A percentile compares a stretch with the other conserved stretches of the same genome.
Evolutionary conservation across 1,140 invertebrate genomes (phyloP).

Genomic region (Trichoplusia ni): DNA sequence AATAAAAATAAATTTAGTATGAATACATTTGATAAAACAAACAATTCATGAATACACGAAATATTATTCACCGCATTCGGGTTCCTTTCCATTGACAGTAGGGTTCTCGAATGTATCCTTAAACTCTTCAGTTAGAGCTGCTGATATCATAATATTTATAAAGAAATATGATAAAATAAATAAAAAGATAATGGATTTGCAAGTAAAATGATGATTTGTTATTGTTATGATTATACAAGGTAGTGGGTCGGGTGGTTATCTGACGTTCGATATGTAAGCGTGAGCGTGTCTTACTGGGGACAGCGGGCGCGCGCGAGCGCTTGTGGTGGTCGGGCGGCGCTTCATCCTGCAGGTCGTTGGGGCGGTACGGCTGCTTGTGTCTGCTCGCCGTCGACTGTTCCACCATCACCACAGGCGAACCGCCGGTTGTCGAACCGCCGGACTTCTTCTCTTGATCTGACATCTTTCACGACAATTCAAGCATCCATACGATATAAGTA

Average conservation of each 20-base stretch:
- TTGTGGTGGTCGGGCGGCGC: conserved; percentile 52
- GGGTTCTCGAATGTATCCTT: conserved; percentile 44
- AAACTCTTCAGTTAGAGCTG: conserved; percentile 58
- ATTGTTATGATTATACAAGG: too few relatives aligned
- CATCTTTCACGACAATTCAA: conserved; percentile 60
- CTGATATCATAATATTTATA: not conserved
- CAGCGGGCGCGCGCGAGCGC: conserved; percentile 52
- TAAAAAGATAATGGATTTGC: conserved; percentile 5
- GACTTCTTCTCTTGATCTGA: conserved; percentile 65
- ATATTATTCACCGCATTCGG: conserved; percentile 40
- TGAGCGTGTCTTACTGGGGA: conserved; percentile 53
- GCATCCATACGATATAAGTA: conserved; percentile 58
- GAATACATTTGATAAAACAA: too few relatives aligned
- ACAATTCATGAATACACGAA: not conserved
- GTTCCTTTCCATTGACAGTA: conserved; percentile 47
- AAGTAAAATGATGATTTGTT: not conserved
- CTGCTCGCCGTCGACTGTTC: conserved; percentile 46
- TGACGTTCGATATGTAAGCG: not conserved
- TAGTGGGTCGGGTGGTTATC: too few relatives aligned
- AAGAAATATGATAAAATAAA: not conserved
- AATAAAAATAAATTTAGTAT: not conserved
- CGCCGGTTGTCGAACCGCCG: conserved; percentile 34
- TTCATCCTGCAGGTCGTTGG: conserved; percentile 51
- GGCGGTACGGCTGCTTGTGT: conserved; percentile 49
- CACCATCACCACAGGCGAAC: conserved; percentile 49